These are phyloP conservation scores for Typhlomys cinereus DNA, from an alignment of 2,113 vertebrate species.

Conservation along the genomic window DNA sequence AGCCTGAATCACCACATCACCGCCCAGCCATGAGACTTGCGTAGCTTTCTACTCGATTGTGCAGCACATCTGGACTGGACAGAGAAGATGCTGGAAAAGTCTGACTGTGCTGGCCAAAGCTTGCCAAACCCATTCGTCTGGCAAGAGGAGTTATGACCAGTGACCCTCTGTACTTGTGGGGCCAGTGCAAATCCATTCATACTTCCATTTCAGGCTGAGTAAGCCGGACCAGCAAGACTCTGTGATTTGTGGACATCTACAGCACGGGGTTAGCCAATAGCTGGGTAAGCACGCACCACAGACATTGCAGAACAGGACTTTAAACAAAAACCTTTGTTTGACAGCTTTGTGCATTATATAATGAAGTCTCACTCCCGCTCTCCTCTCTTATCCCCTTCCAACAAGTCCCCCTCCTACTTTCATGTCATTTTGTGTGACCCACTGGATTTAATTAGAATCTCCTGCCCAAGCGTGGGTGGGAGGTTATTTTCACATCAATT, in stretches of 20 bases:
- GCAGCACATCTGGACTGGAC: not conserved
- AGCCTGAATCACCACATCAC: not conserved
- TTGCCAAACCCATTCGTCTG: constrained; percentile 55
- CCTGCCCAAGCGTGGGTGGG: not conserved
- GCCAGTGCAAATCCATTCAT: constrained; percentile 64
- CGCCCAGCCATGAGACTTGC: not conserved
- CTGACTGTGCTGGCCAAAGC: constrained; percentile 18
- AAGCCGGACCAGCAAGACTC: constrained; percentile 54
- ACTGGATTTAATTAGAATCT: no score
- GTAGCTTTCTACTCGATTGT: not conserved
- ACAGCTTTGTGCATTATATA: no score
- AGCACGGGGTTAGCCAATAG: not conserved
- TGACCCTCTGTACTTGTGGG: constrained; percentile 53
- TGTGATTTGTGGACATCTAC: not conserved
- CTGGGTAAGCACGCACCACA: not conserved
- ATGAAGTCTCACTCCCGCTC: no score
- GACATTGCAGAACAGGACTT: not conserved
- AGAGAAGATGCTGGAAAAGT: constrained; percentile 37
- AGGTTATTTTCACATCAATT: not conserved
- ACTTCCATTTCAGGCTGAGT: constrained; percentile 50
- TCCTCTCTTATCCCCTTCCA: no score
- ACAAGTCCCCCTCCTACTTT: no score
- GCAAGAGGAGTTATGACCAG: not conserved
- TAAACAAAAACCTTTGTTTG: not conserved
- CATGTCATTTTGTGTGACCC: no score